These are phyloP conservation scores for Canis aureus DNA, from an alignment of 2,113 vertebrate species.

Conservation along the genomic window DNA sequence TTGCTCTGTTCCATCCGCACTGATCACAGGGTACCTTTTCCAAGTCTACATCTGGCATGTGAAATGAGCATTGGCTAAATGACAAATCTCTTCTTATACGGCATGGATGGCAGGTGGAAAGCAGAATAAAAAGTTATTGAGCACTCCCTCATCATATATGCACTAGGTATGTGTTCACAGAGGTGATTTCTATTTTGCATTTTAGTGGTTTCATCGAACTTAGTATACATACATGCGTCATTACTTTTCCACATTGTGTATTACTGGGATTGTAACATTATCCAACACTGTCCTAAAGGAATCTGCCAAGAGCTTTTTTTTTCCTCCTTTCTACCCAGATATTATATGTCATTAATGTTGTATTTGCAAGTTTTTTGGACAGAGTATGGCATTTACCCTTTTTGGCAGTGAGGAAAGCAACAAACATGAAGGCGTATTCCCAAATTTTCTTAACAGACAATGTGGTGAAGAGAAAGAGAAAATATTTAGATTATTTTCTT, in stretches of 20 bases:
- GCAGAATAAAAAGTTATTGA: neutral
- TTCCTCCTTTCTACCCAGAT: neutral
- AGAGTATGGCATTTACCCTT: neutral
- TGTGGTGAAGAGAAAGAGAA: neutral
- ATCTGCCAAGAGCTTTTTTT: neutral
- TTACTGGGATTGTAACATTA: rapidly evolving
- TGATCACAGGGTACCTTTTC: neutral
- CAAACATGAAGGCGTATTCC: neutral
- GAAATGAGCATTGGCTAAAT: neutral
- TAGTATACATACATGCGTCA: neutral
- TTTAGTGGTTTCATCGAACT: neutral
- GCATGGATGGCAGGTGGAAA: neutral
- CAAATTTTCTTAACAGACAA: neutral
- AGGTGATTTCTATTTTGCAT: neutral
- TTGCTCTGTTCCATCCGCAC: neutral
- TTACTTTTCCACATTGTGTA: rapidly evolving
- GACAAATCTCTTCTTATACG: neutral
- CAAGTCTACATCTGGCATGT: neutral
- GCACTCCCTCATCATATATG: neutral
- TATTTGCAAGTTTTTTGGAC: neutral
- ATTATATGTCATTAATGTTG: neutral
- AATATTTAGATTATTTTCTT: neutral
- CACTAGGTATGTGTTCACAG: neutral
- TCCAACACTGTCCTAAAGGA: neutral
- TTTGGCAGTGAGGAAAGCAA: neutral